Evolutionary conservation across 2,797 vertebrate species (phyloP).

Genomic region (Eleutherodactylus coqui): DNA sequence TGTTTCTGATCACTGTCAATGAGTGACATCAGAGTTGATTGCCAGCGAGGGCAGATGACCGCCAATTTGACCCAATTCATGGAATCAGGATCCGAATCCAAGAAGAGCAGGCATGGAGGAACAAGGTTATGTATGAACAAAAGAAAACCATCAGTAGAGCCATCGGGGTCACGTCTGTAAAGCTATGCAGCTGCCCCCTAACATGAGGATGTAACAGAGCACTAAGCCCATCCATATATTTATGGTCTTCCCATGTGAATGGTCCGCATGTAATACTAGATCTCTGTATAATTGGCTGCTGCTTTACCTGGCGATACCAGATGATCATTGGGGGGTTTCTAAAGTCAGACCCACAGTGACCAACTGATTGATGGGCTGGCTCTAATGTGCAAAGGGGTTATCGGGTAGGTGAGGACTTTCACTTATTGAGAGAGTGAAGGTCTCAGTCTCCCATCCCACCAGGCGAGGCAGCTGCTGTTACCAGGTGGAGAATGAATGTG

Average conservation of each 20-base stretch:
- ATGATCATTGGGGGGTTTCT: neutral
- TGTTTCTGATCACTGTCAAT: too few species aligned
- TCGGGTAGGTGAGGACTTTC: neutral
- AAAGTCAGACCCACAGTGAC: neutral
- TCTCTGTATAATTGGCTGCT: neutral
- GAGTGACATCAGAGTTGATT: too few species aligned
- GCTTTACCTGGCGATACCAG: neutral
- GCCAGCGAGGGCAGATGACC: too few species aligned
- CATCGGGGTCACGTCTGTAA: too few species aligned
- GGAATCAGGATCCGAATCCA: too few species aligned
- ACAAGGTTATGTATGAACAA: too few species aligned
- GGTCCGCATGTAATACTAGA: neutral
- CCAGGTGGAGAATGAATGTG: neutral
- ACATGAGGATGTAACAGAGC: too few species aligned
- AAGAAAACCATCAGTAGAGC: too few species aligned
- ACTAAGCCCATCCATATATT: neutral
- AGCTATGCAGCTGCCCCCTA: too few species aligned
- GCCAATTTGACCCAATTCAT: too few species aligned
- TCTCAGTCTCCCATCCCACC: neutral
- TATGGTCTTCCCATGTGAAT: neutral
- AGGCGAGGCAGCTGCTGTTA: neutral
- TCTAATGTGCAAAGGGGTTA: neutral
- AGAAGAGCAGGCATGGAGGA: too few species aligned
- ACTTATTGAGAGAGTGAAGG: neutral
- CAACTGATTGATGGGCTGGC: neutral